phyloP scores from a whole-genome alignment of 30 jellyfish, hydroid and myxozoan species.

The Rhopilema esculentum region DNA sequence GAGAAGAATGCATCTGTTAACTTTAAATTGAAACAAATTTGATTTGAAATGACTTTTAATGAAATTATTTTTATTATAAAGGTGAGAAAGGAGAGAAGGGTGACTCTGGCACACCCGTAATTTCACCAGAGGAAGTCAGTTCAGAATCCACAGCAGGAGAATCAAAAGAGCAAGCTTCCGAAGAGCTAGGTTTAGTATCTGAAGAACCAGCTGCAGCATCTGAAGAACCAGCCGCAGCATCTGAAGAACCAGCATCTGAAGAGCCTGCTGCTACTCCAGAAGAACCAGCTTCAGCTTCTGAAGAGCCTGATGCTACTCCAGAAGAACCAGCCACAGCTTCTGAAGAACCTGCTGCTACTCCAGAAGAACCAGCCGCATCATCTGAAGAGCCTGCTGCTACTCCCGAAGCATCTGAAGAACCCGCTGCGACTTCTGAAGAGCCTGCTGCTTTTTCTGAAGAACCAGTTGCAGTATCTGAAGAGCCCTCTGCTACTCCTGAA shows the following conservation, averaged over 20 bases:
- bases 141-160: constrained; percentile 14
- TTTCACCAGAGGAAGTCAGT: neutral
- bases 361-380: constrained; percentile 34
- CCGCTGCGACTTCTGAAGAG: constrained; percentile 34
- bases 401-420: constrained; percentile 10
- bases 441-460: constrained; percentile 33
- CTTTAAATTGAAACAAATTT: neutral
- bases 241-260: constrained; percentile 14
- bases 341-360: constrained; percentile 38
- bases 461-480: constrained; percentile 16
- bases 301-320: constrained; percentile 12
- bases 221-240: neutral
- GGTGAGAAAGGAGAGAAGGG: constrained; percentile 21
- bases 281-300: neutral
- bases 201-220: constrained; percentile 32
- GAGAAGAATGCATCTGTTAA: too few species aligned
- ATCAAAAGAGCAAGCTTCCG: constrained; percentile 18
- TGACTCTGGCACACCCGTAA: neutral
- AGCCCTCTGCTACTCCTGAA: constrained; percentile 18
- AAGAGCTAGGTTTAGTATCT: constrained; percentile 4
- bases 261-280: constrained; percentile 32
- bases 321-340: constrained; percentile 15
- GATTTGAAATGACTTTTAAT: neutral
- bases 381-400: neutral
- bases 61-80: neutral